phyloP scores from a whole-genome alignment of 2,113 vertebrate genomes.

The Oreochromis tanganicae region DNA sequence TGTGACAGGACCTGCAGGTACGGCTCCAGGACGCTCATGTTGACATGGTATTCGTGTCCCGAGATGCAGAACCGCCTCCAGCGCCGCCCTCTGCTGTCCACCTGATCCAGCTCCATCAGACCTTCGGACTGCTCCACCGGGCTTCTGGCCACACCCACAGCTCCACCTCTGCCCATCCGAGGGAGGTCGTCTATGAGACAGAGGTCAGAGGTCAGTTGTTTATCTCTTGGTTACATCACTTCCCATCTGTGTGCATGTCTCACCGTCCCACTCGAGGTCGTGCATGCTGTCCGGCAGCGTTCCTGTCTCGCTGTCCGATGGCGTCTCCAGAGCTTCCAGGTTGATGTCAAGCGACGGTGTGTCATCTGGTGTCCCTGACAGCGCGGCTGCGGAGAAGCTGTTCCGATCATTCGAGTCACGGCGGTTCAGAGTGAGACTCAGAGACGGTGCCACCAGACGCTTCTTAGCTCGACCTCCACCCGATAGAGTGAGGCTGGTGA shows the following conservation, averaged over 20 bases:
- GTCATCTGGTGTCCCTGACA: slow-evolving; percentile 43
- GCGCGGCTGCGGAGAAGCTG: slow-evolving; percentile 36
- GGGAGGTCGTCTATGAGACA: slow-evolving; percentile 75
- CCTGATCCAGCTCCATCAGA: slow-evolving; percentile 65
- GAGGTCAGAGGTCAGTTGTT: not conserved
- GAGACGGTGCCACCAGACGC: slow-evolving; percentile 70
- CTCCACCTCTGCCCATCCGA: not conserved
- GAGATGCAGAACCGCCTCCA: slow-evolving; percentile 77
- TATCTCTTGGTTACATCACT: not conserved
- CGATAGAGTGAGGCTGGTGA: slow-evolving; percentile 68
- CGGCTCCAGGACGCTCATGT: slow-evolving; percentile 78
- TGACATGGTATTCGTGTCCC: slow-evolving; percentile 68
- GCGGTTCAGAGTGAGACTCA: slow-evolving; percentile 62
- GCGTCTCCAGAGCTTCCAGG: slow-evolving; percentile 79
- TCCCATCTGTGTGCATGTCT: not conserved
- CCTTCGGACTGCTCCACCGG: slow-evolving; percentile 48
- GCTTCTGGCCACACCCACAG: not conserved
- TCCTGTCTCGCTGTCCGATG: slow-evolving; percentile 77
- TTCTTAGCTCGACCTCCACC: slow-evolving; percentile 67
- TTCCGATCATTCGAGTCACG: not conserved
- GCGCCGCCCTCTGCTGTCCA: slow-evolving; percentile 68
- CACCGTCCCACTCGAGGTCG: slow-evolving; percentile 82
- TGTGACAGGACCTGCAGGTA: slow-evolving; percentile 80
- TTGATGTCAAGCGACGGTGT: slow-evolving; percentile 73
- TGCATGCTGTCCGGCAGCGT: slow-evolving; percentile 66